Evolutionary conservation across 2,113 vertebrate species (phyloP).

Genomic region (Crotalus helleri): DNA sequence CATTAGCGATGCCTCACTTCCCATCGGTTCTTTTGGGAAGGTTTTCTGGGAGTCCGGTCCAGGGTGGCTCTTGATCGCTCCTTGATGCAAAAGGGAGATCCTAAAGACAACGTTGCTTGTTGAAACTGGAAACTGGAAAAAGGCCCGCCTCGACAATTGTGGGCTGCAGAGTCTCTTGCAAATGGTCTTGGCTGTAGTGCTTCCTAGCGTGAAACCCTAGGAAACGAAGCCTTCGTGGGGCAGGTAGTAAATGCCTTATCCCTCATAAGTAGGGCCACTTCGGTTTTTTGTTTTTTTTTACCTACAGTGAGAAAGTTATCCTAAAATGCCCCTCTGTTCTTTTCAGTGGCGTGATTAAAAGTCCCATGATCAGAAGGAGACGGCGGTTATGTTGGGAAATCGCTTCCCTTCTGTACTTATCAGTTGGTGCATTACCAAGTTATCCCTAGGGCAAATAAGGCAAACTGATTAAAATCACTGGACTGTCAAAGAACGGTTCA

Average conservation of each 20-base stretch:
- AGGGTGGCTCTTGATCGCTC: neutral
- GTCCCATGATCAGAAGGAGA: conserved; percentile 59
- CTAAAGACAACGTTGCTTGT: neutral
- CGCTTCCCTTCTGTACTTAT: conserved; percentile 34
- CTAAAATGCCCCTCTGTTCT: conserved; percentile 1
- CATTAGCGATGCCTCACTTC: too few species aligned
- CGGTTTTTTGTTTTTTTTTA: too few species aligned
- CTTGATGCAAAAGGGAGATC: neutral
- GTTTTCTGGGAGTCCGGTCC: neutral
- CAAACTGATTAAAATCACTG: rapidly evolving
- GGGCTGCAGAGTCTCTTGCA: neutral
- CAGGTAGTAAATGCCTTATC: neutral
- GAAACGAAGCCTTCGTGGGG: neutral
- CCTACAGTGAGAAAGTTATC: too few species aligned
- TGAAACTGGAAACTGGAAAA: too few species aligned
- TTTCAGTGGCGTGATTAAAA: conserved; percentile 39
- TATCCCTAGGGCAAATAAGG: neutral
- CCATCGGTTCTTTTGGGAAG: neutral
- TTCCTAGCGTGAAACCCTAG: neutral
- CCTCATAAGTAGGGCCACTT: neutral
- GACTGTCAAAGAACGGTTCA: rapidly evolving
- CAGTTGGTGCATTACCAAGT: conserved; percentile 16
- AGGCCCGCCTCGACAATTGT: too few species aligned
- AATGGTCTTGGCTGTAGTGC: neutral
- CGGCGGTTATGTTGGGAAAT: conserved; percentile 41